These are phyloP conservation scores for Himalopsyche tibetana DNA, from an alignment of 2,888 invertebrate species.

Conservation along the genomic window DNA sequence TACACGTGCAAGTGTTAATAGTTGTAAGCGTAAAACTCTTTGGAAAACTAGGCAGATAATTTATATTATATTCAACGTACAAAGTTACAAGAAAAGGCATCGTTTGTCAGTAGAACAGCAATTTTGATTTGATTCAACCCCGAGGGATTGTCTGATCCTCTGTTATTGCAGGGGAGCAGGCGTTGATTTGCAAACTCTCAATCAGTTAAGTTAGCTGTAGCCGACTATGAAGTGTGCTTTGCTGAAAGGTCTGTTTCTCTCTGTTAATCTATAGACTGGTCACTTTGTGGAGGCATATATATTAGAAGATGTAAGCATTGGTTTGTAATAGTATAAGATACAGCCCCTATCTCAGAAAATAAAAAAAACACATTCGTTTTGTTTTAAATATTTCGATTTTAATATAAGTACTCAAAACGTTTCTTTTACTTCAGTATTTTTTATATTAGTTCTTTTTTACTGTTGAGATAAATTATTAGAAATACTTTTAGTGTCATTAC, in stretches of 20 bases:
- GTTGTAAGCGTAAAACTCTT: neutral
- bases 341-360: too few species aligned
- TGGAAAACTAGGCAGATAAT: neutral
- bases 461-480: too few species aligned
- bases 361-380: too few species aligned
- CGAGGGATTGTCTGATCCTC: constrained; percentile 1
- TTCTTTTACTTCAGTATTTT: too few species aligned
- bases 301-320: too few species aligned
- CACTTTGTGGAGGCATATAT: too few species aligned
- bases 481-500: too few species aligned
- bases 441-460: too few species aligned
- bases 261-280: neutral
- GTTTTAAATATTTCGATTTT: too few species aligned
- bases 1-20: too few species aligned
- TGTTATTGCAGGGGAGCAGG: neutral
- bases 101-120: neutral
- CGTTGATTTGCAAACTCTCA: constrained; percentile 45
- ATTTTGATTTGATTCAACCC: constrained; percentile 20
- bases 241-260: neutral
- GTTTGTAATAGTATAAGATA: too few species aligned
- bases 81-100: neutral
- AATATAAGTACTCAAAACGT: too few species aligned
- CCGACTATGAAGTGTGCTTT: neutral
- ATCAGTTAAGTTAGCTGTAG: constrained; percentile 41
- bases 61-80: neutral